Conservation (phyloP, 2,888 invertebrate species). For the Hanleya hanleyi region DNA sequence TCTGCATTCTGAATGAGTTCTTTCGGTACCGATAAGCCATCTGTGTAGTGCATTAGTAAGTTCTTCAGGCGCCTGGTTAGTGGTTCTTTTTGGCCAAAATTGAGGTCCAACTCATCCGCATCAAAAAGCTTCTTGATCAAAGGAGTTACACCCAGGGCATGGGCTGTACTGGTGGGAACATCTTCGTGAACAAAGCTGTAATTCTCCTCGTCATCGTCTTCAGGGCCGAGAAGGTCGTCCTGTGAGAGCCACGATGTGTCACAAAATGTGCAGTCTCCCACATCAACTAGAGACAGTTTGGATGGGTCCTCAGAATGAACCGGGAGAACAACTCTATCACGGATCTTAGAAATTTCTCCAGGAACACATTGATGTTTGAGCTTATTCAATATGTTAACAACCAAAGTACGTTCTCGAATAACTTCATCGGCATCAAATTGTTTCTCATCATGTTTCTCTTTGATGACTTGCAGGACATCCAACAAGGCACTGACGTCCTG, state of each 20-base stretch:
- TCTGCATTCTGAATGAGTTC: slow-evolving; percentile 59
- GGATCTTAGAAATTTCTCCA: too few species aligned
- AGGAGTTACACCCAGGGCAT: slow-evolving; percentile 52
- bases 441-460: slow-evolving; percentile 14
- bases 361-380: too few species aligned
- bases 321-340: too few species aligned
- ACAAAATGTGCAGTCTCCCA: too few species aligned
- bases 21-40: slow-evolving; percentile 62
- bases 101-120: slow-evolving; percentile 37
- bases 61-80: slow-evolving; percentile 51
- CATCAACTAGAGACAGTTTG: too few species aligned
- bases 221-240: too few species aligned
- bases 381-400: too few species aligned
- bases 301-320: too few species aligned
- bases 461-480: slow-evolving; percentile 13
- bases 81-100: slow-evolving; percentile 60
- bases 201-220: background rate
- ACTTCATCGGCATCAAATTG: slow-evolving; percentile 13
- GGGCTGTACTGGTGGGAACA: slow-evolving; percentile 47
- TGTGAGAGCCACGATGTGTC: too few species aligned
- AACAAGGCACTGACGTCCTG: slow-evolving; percentile 10
- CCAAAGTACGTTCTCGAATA: too few species aligned
- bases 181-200: slow-evolving; percentile 47
- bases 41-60: slow-evolving; percentile 59
- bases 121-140: slow-evolving; percentile 50